Evolutionary conservation across 2,797 vertebrate genomes (phyloP), one percentile per base, ranked within the genome.

Genomic region (Yasuhikotakia modesta): DNA sequence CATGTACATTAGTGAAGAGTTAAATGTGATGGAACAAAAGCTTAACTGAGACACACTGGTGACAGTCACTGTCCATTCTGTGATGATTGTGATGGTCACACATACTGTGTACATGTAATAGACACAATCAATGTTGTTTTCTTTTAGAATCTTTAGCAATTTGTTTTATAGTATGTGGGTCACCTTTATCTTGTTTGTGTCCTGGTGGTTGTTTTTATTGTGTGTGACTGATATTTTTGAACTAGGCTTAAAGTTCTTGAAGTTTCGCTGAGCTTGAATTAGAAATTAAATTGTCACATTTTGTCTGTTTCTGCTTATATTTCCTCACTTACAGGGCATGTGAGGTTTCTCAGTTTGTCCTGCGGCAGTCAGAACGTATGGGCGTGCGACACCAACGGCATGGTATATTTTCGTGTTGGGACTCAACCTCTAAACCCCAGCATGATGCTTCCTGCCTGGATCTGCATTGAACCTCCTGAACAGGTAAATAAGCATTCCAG

Each of bases 371-470:
- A 99, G 91, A 95, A 98, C 13, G 91, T 99, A 66, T 99, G 97
- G 97, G 96, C 96, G 1, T 95, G 96, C 80, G 97, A 99, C 79
- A 89, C 88, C 72, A 93, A 89, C 39, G 97, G 97, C 17, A 90
- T 95, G 0, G 89, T 99, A 79, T 96, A 98, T 90, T 99, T 99
- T 90, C 92, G 97, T 5, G 97, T 99, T 0, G 97, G 97, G 80
- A 99, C 96, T 2, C 97, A 99, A 24, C 97, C 97, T 1, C 86
- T 99, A 68, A 99, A 99, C 84, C 95, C 97, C 0, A 99, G 94
- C 84, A 94, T 99, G 93, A 99, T 99, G 97, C 93, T 99, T 72
- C 97, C 97, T 0, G 97, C 97, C 0, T 99, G 97, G 97, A 97
- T 99, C 87, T 93, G 93, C 82, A 98, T 99, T n/a, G 96, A 99